A percentile compares a stretch with the other conserved stretches of the same genome.
phyloP scores from a whole-genome alignment of 2,797 vertebrate genomes.

The Harpagifer antarcticus region DNA sequence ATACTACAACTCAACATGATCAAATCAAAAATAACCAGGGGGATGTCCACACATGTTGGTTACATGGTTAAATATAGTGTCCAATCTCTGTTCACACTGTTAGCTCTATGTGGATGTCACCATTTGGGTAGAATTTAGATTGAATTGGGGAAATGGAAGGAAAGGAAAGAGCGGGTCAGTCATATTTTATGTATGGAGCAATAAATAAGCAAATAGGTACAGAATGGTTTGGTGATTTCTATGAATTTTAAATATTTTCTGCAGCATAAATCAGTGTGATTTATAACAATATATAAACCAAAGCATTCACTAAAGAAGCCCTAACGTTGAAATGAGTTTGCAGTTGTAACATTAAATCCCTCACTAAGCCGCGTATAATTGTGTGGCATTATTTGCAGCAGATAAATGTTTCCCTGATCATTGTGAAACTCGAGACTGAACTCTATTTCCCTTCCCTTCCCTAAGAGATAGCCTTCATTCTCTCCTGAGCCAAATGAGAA shows the following conservation, averaged over 20 bases:
- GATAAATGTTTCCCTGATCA: slow-evolving; percentile 56
- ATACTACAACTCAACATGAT: slow-evolving; percentile 10
- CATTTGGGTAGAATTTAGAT: slow-evolving; percentile 48
- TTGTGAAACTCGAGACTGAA: slow-evolving; percentile 52
- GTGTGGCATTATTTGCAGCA: slow-evolving; percentile 45
- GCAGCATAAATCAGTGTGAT: slow-evolving; percentile 5
- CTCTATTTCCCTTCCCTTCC: slow-evolving; percentile 57
- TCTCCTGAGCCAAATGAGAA: slow-evolving; percentile 48
- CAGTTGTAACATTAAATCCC: slow-evolving; percentile 53
- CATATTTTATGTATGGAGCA: slow-evolving; percentile 77
- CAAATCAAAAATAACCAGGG: slow-evolving; percentile 9
- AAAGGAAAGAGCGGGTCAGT: slow-evolving; percentile 50
- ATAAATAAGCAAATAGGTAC: slow-evolving; percentile 74
- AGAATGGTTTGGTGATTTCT: slow-evolving; percentile 68
- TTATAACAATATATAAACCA: slow-evolving; percentile 39
- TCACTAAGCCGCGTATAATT: slow-evolving; percentile 11
- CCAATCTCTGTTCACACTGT: slow-evolving; percentile 22
- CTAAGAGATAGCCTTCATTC: slow-evolving; percentile 46
- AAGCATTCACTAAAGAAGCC: slow-evolving; percentile 24
- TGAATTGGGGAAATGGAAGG: slow-evolving; percentile 44
- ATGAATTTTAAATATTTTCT: slow-evolving; percentile 78
- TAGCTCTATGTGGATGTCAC: slow-evolving; percentile 19
- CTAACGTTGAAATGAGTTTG: slow-evolving; percentile 45
- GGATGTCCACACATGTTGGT: slow-evolving; percentile 5
- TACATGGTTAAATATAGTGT: slow-evolving; percentile 32